A percentile compares a stretch with the other conserved stretches of the same genome.
Conservation (phyloP, 2,113 vertebrate species). For the Neogobius melanostomus region DNA sequence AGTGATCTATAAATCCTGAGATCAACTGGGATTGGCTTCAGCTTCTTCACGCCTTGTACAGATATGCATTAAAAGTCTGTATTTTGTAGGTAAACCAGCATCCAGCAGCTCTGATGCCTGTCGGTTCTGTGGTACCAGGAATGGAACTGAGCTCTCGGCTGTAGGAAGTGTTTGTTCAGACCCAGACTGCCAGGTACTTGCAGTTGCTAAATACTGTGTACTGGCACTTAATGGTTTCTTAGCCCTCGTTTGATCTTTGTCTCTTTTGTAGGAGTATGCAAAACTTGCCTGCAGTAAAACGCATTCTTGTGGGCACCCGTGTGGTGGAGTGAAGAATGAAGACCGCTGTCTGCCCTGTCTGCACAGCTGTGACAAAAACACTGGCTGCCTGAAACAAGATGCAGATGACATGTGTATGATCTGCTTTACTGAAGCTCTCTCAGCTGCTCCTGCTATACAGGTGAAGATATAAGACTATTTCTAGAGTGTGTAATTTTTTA, state of each 20-base stretch:
- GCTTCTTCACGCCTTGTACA: neutral
- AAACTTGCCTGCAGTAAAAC: conserved; percentile 96
- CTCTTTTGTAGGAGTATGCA: conserved; percentile 86
- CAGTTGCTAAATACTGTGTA: neutral
- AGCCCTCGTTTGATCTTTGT: neutral
- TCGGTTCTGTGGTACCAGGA: conserved; percentile 96
- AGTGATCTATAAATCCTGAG: neutral
- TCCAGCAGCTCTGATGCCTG: conserved; percentile 96
- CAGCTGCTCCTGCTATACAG: conserved; percentile 96
- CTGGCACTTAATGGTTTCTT: neutral
- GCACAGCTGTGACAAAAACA: conserved; percentile 92
- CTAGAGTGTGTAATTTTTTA: neutral
- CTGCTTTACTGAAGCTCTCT: conserved; percentile 98
- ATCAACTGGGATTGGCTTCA: neutral
- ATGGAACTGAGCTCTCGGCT: conserved; percentile 92
- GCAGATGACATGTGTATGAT: conserved; percentile 99
- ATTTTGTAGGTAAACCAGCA: conserved; percentile 87
- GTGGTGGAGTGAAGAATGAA: conserved; percentile 95
- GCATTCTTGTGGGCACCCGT: conserved; percentile 92
- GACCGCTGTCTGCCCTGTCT: conserved; percentile 92
- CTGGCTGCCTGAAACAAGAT: conserved; percentile 90
- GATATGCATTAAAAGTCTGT: neutral
- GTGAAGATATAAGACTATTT: conserved; percentile 54
- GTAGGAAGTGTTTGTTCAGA: conserved; percentile 97
- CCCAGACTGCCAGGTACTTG: conserved; percentile 90